Conservation (phyloP, 2,888 invertebrate genomes). For the Zaprionus obscuricornis region DNA sequence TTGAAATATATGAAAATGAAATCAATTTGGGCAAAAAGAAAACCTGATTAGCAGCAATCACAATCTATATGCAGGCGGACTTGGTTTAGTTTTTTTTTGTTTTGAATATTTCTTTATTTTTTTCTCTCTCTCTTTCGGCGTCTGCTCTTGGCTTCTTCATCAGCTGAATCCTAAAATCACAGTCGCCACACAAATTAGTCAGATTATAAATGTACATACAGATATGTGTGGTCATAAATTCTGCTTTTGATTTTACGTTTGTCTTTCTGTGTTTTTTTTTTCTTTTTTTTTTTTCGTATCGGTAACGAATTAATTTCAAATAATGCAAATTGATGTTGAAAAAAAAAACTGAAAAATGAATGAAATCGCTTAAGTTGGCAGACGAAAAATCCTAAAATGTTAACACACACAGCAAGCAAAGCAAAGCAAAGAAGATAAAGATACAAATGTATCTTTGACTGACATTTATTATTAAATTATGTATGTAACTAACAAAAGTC, state of each 20-base stretch:
- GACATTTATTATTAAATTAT: not conserved
- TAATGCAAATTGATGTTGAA: conserved; percentile 57
- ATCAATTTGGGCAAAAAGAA: conserved; percentile 62
- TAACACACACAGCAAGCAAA: no score
- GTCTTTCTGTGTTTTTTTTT: no score
- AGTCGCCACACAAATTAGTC: conserved; percentile 67
- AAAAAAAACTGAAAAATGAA: no score
- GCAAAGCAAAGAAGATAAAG: conserved; percentile 23
- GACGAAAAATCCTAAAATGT: no score
- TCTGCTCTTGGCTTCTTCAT: no score
- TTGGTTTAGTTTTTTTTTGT: conserved; percentile 30
- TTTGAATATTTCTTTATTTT: not conserved
- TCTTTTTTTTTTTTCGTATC: no score
- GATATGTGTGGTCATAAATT: conserved; percentile 70
- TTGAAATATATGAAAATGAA: conserved; percentile 80
- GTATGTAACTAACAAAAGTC: not conserved
- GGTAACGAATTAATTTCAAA: conserved; percentile 62
- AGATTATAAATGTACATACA: conserved; percentile 69
- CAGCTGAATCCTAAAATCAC: conserved; percentile 49
- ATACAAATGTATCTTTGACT: not conserved
- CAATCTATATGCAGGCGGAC: conserved; percentile 55
- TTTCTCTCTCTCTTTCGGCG: not conserved
- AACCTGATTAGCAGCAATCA: conserved; percentile 74
- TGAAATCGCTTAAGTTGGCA: conserved; percentile 33
- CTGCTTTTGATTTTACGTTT: conserved; percentile 49